Percentiles rank a stretch among this genome's conserved stretches.
Conservation (phyloP, 1,140 invertebrate genomes). For the Cyrtorhinus lividipennis region DNA sequence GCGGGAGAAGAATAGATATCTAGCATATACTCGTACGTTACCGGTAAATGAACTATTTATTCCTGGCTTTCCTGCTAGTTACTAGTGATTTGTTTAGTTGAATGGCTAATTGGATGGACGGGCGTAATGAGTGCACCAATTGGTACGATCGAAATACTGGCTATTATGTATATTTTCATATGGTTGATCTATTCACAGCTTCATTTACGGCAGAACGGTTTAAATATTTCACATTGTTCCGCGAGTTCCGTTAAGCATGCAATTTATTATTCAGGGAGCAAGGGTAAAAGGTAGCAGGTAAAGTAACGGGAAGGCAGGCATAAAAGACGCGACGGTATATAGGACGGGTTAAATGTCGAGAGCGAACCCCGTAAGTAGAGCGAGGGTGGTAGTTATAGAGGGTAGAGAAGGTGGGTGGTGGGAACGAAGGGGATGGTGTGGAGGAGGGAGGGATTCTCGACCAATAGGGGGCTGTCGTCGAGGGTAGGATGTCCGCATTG, state of each 20-base stretch:
- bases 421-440: neutral
- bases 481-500: neutral
- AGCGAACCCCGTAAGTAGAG: neutral
- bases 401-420: neutral
- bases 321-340: neutral
- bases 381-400: too few relatives aligned
- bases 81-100: too few relatives aligned
- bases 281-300: neutral
- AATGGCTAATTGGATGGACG: too few relatives aligned
- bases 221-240: neutral
- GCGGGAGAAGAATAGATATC: too few relatives aligned
- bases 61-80: too few relatives aligned
- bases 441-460: neutral
- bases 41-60: too few relatives aligned
- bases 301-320: neutral
- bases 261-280: neutral
- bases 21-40: too few relatives aligned
- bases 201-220: neutral
- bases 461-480: neutral
- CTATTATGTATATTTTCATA: too few relatives aligned
- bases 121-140: too few relatives aligned
- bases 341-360: neutral
- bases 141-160: too few relatives aligned
- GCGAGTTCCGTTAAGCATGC: neutral
- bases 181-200: too few relatives aligned